phyloP scores from a whole-genome alignment of 53 echinoderm and acorn worm species.

The Temnopleurus reevesii region DNA sequence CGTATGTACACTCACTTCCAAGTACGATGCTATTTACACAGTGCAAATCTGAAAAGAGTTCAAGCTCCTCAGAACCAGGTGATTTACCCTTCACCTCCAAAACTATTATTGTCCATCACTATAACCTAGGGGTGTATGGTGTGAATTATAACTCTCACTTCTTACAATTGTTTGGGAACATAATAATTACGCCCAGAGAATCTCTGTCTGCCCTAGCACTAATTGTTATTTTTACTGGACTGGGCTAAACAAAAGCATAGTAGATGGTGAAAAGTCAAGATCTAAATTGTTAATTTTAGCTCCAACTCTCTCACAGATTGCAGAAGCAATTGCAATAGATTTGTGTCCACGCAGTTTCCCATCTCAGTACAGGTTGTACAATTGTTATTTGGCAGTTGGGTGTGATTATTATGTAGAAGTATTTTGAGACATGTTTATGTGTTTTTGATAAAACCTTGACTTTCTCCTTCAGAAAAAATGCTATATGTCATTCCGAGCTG shows the following conservation, averaged over 20 bases:
- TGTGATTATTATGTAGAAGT: not conserved
- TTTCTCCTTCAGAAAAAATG: not conserved
- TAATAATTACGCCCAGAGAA: not conserved
- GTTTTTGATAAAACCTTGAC: constrained; percentile 14
- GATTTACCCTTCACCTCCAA: not conserved
- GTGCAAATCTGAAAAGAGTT: not conserved
- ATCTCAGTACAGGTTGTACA: not conserved
- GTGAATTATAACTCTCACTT: not conserved
- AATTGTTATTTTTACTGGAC: constrained; percentile 24
- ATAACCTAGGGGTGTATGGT: constrained; percentile 14
- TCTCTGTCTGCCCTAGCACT: not conserved
- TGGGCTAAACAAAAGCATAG: not conserved
- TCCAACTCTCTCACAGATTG: constrained; percentile 11
- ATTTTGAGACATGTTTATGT: not conserved
- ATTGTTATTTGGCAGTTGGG: not conserved
- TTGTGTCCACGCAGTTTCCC: constrained; percentile 26
- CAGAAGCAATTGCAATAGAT: not conserved
- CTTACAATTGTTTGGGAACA: not conserved
- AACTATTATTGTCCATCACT: not conserved
- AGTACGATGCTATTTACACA: not conserved
- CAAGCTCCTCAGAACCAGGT: not conserved
- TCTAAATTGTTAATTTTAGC: not conserved
- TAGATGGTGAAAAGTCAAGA: not conserved
- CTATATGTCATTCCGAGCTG: not conserved
- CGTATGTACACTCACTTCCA: not conserved